A percentile compares a stretch with the other conserved stretches of the same genome.
Conservation (phyloP, 2,888 invertebrate genomes). For the Dendrolimus pini region DNA sequence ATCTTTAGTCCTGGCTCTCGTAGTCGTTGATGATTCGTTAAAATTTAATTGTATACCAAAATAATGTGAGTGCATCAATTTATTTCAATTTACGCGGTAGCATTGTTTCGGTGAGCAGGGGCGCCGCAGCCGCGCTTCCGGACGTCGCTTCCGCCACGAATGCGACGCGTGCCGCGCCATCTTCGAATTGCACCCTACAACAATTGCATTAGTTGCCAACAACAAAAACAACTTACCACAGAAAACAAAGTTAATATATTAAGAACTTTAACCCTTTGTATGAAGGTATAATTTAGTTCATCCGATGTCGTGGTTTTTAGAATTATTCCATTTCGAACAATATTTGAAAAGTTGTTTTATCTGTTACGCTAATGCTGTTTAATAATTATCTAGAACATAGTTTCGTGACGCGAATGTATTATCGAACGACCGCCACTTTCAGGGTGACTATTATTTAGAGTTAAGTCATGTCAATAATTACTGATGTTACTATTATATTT, state of each 20-base stretch:
- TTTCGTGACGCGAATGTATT: slow-evolving; percentile 49
- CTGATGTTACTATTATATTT: slow-evolving; percentile 4
- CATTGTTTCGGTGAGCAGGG: slow-evolving; percentile 62
- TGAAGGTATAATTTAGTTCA: neutral
- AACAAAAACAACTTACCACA: slow-evolving; percentile 37
- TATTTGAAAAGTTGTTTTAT: slow-evolving; percentile 44
- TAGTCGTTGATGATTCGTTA: slow-evolving; percentile 33
- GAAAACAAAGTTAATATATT: slow-evolving; percentile 1
- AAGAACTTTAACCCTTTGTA: neutral
- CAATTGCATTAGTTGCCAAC: slow-evolving; percentile 47
- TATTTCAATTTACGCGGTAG: slow-evolving; percentile 72
- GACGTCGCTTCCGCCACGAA: slow-evolving; percentile 63
- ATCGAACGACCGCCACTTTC: slow-evolving; percentile 39
- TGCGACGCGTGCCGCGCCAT: slow-evolving; percentile 67
- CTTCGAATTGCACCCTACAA: slow-evolving; percentile 65
- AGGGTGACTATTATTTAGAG: slow-evolving; percentile 47
- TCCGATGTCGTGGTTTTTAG: neutral
- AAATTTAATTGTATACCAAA: slow-evolving; percentile 39
- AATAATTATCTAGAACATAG: slow-evolving; percentile 62
- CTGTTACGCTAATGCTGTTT: slow-evolving; percentile 61
- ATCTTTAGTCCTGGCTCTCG: too few species aligned
- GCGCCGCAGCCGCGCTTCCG: slow-evolving; percentile 63
- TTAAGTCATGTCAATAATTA: slow-evolving; percentile 39
- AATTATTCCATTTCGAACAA: slow-evolving; percentile 11
- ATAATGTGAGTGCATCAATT: slow-evolving; percentile 65